These are phyloP conservation scores for Myathropa florea DNA, from an alignment of 2,888 invertebrate genomes.

Conservation along the genomic window DNA sequence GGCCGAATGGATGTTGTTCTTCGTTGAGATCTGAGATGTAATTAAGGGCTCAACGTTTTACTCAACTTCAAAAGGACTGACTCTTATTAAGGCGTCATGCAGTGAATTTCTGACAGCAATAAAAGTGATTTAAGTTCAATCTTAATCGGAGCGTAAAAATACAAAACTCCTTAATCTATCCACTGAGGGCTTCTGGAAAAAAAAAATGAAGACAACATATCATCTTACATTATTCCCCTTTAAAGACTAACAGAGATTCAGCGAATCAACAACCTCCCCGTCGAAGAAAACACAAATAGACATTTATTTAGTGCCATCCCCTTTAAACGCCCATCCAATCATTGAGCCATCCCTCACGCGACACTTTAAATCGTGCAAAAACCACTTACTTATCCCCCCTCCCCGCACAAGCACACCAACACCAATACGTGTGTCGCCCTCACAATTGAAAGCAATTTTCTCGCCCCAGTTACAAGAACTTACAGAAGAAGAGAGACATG, in stretches of 20 bases:
- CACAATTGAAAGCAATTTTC: constrained; percentile 70
- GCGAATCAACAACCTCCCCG: not conserved
- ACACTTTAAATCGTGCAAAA: constrained; percentile 65
- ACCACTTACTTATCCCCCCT: constrained; percentile 58
- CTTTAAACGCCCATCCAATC: not conserved
- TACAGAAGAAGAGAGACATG: constrained; percentile 53
- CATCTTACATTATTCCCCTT: not conserved
- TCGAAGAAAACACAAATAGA: not conserved
- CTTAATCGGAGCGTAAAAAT: no score
- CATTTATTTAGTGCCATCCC: not conserved
- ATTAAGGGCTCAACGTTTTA: no score
- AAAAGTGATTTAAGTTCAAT: no score
- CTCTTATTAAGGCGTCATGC: no score
- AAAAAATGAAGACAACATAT: no score
- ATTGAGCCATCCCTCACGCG: constrained; percentile 8
- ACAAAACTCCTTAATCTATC: no score
- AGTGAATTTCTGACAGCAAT: no score
- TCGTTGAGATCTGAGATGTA: no score
- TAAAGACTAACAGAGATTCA: not conserved
- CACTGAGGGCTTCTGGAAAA: no score
- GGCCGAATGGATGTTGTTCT: no score
- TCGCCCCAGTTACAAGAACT: constrained; percentile 66
- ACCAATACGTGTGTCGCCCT: constrained; percentile 34
- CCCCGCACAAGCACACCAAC: not conserved
- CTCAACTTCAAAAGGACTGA: no score